Conservation (phyloP, 1,140 invertebrate species). For the Leptopilina clavipes region DNA sequence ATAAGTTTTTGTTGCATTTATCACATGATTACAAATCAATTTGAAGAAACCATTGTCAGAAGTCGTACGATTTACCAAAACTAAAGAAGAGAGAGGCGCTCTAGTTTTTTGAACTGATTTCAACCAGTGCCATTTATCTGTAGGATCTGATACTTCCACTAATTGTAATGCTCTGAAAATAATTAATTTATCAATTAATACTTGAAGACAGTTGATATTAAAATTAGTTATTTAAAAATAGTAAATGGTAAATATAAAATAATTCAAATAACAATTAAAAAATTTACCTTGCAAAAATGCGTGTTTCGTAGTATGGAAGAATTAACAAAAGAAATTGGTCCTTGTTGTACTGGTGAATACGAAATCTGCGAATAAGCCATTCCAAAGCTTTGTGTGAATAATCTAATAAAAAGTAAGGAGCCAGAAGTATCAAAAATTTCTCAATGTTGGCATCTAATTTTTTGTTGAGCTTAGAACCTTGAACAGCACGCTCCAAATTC, state of each 20-base stretch:
- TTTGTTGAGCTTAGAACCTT: constrained; percentile 84
- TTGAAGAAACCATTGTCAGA: constrained; percentile 82
- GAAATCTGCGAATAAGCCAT: constrained; percentile 93
- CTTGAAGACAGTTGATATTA: background rate
- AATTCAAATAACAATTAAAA: background rate
- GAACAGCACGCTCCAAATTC: constrained; percentile 86
- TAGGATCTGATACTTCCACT: constrained; percentile 78
- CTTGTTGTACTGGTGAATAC: constrained; percentile 91
- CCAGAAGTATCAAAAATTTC: constrained; percentile 86
- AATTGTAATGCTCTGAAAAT: constrained; percentile 81
- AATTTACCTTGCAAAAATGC: constrained; percentile 84
- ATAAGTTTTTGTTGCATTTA: constrained; percentile 80
- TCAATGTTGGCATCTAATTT: constrained; percentile 85
- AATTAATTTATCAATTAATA: constrained; percentile 7
- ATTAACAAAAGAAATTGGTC: constrained; percentile 86
- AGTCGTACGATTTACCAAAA: constrained; percentile 83
- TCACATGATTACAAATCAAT: constrained; percentile 83
- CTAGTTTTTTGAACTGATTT: constrained; percentile 83
- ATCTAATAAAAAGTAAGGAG: constrained; percentile 90
- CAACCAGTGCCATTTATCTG: constrained; percentile 87
- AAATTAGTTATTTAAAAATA: constrained; percentile 7
- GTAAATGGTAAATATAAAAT: background rate
- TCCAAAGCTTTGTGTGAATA: constrained; percentile 92
- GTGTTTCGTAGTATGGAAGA: constrained; percentile 93
- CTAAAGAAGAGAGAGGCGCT: constrained; percentile 80